Evolutionary conservation across 2,888 invertebrate genomes (phyloP).

Genomic region (Leptopilina syphax): DNA sequence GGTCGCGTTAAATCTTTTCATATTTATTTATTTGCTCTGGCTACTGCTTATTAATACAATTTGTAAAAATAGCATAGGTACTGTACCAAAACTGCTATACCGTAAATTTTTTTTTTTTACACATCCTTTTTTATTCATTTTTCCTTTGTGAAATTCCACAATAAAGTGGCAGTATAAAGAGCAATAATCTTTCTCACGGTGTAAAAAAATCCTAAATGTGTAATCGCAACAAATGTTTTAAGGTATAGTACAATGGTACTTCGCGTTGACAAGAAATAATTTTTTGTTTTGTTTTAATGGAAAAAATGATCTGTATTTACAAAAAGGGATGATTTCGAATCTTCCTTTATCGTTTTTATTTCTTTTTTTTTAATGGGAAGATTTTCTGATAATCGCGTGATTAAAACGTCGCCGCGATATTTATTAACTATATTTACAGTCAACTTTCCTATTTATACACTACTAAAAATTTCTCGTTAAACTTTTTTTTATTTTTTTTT

Average conservation of each 20-base stretch:
- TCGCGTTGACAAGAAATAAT: slow-evolving; percentile 31
- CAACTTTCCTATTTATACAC: slow-evolving; percentile 27
- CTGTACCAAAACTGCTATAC: slow-evolving; percentile 72
- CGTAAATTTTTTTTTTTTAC: slow-evolving; percentile 57
- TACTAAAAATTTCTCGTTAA: slow-evolving; percentile 23
- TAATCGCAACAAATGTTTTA: slow-evolving; percentile 41
- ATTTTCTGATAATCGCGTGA: slow-evolving; percentile 13
- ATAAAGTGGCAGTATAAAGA: slow-evolving; percentile 55
- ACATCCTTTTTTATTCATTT: slow-evolving; percentile 44
- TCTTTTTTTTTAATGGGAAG: not conserved
- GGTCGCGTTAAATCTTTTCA: slow-evolving; percentile 54
- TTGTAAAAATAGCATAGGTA: slow-evolving; percentile 74
- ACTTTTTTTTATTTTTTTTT: not conserved
- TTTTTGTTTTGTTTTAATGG: slow-evolving; percentile 6
- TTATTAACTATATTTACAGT: slow-evolving; percentile 31
- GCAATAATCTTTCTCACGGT: slow-evolving; percentile 42
- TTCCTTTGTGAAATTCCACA: slow-evolving; percentile 55
- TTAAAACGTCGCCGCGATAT: slow-evolving; percentile 6
- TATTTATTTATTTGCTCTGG: slow-evolving; percentile 66
- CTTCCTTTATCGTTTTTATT: slow-evolving; percentile 3
- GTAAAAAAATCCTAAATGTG: slow-evolving; percentile 43
- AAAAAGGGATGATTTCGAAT: slow-evolving; percentile 30
- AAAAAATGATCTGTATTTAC: slow-evolving; percentile 35
- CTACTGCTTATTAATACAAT: slow-evolving; percentile 73
- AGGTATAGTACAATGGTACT: slow-evolving; percentile 37